Conservation (phyloP, 1,140 invertebrate species). For the Leptopilina boulardi region DNA sequence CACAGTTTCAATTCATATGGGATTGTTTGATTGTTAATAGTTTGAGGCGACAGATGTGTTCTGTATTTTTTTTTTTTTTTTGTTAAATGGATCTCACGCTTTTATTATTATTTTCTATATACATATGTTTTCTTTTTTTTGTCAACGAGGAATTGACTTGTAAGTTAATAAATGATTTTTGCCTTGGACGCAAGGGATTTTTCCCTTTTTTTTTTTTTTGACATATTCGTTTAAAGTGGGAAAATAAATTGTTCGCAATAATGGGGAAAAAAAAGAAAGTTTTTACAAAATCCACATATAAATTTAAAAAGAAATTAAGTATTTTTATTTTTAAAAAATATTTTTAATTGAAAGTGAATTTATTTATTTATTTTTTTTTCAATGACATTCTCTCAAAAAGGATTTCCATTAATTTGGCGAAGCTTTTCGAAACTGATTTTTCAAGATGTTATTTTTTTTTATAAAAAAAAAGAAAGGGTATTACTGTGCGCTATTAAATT, state of each 20-base stretch:
- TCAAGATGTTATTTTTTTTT: conserved; percentile 21
- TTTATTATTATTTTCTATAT: no score
- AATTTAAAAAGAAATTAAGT: no score
- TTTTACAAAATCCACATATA: no score
- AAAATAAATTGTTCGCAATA: neutral
- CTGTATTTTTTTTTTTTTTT: conserved; percentile 42
- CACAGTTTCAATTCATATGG: conserved; percentile 32
- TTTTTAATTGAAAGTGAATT: no score
- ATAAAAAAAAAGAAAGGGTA: neutral
- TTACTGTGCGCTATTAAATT: neutral
- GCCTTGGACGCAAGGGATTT: conserved; percentile 2
- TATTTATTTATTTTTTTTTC: conserved; percentile 29
- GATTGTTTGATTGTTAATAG: conserved; percentile 41
- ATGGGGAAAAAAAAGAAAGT: no score
- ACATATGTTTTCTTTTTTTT: conserved; percentile 41
- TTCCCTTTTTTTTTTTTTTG: no score
- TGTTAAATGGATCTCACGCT: neutral
- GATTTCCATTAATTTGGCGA: conserved; percentile 7
- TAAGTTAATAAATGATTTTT: conserved; percentile 44
- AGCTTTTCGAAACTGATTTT: conserved; percentile 3
- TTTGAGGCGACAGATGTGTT: conserved; percentile 29
- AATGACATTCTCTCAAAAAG: neutral
- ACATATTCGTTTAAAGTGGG: neutral
- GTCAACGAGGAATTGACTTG: conserved; percentile 25
- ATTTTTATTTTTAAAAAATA: no score